Conservation (phyloP, 2,888 invertebrate species). For the Lobophora halterata region DNA sequence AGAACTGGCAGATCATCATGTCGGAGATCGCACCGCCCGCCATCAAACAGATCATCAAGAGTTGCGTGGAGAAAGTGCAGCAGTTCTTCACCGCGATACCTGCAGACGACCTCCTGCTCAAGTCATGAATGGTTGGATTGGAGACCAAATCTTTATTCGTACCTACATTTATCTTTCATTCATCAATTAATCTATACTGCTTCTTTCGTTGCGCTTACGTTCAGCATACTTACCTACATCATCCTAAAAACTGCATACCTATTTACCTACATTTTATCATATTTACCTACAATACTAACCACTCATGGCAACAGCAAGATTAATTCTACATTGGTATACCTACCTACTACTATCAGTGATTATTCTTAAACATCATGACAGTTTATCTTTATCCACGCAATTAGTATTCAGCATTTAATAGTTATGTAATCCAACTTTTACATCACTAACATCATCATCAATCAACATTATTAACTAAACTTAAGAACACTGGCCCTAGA, state of each 20-base stretch:
- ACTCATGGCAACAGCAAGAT: too few relatives aligned
- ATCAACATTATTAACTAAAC: constrained; percentile 1
- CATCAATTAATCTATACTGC: too few relatives aligned
- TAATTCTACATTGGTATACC: background rate
- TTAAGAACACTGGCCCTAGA: background rate
- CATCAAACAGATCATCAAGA: constrained; percentile 60
- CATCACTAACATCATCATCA: background rate
- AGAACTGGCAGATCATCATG: constrained; percentile 73
- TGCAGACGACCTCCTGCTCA: constrained; percentile 44
- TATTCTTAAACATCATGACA: too few relatives aligned
- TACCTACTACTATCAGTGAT: background rate
- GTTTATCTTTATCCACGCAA: too few relatives aligned
- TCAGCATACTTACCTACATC: background rate
- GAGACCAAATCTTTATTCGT: background rate
- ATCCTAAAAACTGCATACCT: background rate
- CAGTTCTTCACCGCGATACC: constrained; percentile 59
- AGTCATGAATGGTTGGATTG: constrained; percentile 60
- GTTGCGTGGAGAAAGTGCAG: constrained; percentile 61
- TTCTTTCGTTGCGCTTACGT: too few relatives aligned
- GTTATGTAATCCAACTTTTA: too few relatives aligned
- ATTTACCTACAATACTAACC: background rate
- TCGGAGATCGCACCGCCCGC: constrained; percentile 70
- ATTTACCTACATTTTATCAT: background rate
- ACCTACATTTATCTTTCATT: too few relatives aligned
- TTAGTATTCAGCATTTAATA: too few relatives aligned